Percentiles rank a stretch among this genome's conserved stretches.
Evolutionary conservation across 2,888 invertebrate genomes (phyloP).

Genomic region (Gryllus longicercus): DNA sequence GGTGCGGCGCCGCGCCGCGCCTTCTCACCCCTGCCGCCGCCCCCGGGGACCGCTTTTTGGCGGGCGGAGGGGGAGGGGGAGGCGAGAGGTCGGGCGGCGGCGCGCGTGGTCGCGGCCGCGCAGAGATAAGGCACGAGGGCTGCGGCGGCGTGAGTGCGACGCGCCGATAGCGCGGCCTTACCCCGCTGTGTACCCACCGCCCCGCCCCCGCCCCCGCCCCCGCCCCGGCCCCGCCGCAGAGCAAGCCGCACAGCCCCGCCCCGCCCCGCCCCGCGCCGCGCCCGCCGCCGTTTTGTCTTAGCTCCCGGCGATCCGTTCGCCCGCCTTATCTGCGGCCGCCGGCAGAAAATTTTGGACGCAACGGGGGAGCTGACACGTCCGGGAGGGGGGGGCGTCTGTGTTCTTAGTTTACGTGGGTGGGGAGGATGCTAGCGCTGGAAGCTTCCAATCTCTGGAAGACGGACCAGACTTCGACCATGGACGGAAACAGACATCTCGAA

Average conservation of each 20-base stretch:
- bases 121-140: constrained; percentile 29
- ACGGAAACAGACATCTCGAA: too few species aligned
- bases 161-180: constrained; percentile 2
- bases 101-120: constrained; percentile 27
- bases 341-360: not conserved
- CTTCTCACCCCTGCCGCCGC: too few species aligned
- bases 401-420: not conserved
- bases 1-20: too few species aligned
- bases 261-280: not conserved
- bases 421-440: not conserved
- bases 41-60: too few species aligned
- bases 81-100: constrained; percentile 23
- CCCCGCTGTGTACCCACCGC: not conserved
- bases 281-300: not conserved
- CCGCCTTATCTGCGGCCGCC: constrained; percentile 6
- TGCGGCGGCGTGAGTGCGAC: constrained; percentile 17
- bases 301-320: not conserved
- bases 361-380: not conserved
- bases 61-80: not conserved
- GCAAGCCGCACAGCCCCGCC: not conserved
- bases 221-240: not conserved
- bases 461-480: too few species aligned
- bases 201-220: not conserved
- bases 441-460: not conserved
- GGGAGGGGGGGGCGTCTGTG: not conserved